These are phyloP conservation scores for Capitella teleta DNA, from an alignment of 1,140 invertebrate species.

Conservation along the genomic window DNA sequence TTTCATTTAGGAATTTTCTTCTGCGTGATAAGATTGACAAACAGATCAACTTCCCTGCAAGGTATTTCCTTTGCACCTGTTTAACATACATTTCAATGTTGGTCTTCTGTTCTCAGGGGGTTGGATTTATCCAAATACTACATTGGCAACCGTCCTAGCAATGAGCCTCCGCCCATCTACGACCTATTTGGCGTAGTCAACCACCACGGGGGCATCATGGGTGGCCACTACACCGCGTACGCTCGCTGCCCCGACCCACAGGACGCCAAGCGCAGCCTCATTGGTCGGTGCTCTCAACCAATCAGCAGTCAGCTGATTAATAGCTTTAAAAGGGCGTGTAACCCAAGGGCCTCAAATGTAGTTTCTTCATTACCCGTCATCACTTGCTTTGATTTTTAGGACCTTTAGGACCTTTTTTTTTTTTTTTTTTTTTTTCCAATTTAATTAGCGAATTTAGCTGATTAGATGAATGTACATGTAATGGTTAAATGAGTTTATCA, in stretches of 20 bases:
- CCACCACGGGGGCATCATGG: constrained; percentile 46
- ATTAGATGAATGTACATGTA: no score
- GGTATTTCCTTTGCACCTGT: constrained; percentile 19
- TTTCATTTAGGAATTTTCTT: constrained; percentile 35
- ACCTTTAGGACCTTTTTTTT: no score
- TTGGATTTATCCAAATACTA: constrained; percentile 43
- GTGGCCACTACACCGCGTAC: constrained; percentile 49
- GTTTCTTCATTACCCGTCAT: no score
- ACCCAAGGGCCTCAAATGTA: no score
- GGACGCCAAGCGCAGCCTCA: constrained; percentile 24
- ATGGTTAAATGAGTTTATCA: no score
- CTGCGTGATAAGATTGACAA: constrained; percentile 48
- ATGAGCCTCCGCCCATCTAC: constrained; percentile 38
- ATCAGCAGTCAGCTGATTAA: no score
- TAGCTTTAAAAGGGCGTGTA: no score
- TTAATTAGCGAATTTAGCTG: no score
- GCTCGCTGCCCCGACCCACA: constrained; percentile 31
- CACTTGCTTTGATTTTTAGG: no score
- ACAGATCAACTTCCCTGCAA: constrained; percentile 46
- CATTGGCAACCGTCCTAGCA: constrained; percentile 16
- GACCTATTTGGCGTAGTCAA: constrained; percentile 50
- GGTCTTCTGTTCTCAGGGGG: constrained; percentile 20
- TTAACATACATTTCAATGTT: neutral
- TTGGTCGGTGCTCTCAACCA: constrained; percentile 28
- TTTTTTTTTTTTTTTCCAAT: no score